Conservation (phyloP, 2,888 invertebrate genomes). For the Scaptomyza reducta region DNA sequence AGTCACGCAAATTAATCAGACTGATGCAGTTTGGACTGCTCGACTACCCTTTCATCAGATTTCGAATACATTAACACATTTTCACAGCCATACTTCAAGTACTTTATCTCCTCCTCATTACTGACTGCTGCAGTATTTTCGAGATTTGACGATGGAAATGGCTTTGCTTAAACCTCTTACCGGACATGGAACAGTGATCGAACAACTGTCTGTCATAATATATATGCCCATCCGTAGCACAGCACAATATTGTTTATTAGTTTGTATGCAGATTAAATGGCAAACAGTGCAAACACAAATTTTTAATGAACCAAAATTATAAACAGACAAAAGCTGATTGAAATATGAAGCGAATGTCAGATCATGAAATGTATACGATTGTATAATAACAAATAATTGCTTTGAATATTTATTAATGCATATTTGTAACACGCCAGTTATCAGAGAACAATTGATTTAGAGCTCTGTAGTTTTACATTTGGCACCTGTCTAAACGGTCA, state of each 20-base stretch:
- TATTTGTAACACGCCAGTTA: conserved; percentile 16
- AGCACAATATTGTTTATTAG: no score
- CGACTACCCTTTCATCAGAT: not conserved
- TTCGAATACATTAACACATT: not conserved
- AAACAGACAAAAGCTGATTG: conserved; percentile 50
- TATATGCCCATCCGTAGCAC: no score
- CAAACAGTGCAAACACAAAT: conserved; percentile 63
- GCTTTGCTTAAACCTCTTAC: not conserved
- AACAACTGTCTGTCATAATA: no score
- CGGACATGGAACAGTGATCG: no score
- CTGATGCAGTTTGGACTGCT: not conserved
- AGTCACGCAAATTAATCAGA: not conserved
- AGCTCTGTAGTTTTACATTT: conserved; percentile 1
- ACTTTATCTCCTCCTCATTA: not conserved
- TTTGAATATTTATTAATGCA: conserved; percentile 27
- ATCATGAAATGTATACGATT: not conserved
- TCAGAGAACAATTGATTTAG: conserved; percentile 2
- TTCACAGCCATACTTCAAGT: not conserved
- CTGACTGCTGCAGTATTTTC: no score
- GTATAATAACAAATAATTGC: conserved; percentile 43
- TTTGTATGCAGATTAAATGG: conserved; percentile 39
- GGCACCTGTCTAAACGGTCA: conserved; percentile 59
- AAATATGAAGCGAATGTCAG: conserved; percentile 44
- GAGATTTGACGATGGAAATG: not conserved
- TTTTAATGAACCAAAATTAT: conserved; percentile 77